Conservation (phyloP, 2,113 vertebrate genomes). For the Vulpes ferrilata region DNA sequence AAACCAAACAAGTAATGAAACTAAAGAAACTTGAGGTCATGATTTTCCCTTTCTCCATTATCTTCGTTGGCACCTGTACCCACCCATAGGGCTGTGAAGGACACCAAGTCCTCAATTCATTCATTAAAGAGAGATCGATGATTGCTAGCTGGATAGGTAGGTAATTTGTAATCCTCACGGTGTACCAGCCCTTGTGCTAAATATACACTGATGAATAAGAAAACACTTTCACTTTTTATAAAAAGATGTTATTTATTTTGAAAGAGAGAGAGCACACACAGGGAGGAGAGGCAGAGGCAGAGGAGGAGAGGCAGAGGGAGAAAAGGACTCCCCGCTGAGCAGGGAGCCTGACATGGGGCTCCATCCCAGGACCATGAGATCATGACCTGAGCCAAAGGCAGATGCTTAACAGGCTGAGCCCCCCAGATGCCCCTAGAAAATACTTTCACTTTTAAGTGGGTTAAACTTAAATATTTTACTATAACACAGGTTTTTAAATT, state of each 20-base stretch:
- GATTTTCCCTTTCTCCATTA: neutral
- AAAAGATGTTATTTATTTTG: neutral
- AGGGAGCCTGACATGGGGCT: neutral
- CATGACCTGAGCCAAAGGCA: neutral
- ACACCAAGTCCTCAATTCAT: neutral
- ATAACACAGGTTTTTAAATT: neutral
- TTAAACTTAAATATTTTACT: constrained; percentile 30
- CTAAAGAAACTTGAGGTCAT: neutral
- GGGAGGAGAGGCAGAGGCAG: neutral
- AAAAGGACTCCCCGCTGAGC: neutral
- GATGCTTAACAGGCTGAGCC: neutral
- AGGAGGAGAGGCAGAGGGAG: neutral
- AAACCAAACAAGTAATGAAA: neutral
- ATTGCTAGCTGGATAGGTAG: neutral
- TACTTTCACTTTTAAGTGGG: neutral
- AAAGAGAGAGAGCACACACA: neutral
- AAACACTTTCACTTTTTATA: neutral
- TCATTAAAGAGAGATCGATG: neutral
- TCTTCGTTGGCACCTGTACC: neutral
- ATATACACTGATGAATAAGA: neutral
- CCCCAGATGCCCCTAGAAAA: neutral
- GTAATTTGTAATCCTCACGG: neutral
- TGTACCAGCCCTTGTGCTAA: neutral
- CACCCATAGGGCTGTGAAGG: neutral
- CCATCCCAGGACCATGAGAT: neutral